Percentiles rank a stretch among this genome's conserved stretches.
Evolutionary conservation across 2,797 vertebrate species (phyloP).

Genomic region (Pseudomugil tenellus): DNA sequence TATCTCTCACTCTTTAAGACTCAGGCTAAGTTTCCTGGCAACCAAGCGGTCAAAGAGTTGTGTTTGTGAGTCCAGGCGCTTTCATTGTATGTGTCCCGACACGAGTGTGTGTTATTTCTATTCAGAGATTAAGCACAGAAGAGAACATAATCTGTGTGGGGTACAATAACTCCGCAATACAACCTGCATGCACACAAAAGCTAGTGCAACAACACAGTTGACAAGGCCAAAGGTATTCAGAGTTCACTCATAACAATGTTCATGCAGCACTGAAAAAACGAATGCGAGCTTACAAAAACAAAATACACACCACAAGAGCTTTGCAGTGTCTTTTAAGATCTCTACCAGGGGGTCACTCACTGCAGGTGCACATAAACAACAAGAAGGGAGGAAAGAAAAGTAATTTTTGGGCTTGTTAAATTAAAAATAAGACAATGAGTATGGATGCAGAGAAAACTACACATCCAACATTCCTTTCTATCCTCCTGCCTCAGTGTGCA

Average conservation of each 20-base stretch:
- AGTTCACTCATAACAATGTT: conserved; percentile 46
- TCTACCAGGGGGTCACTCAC: conserved; percentile 18
- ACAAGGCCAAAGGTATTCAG: conserved; percentile 35
- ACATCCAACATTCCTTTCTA: conserved; percentile 22
- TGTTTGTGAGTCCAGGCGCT: conserved; percentile 65
- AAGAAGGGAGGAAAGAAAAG: conserved; percentile 6
- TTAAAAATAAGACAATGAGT: conserved; percentile 34
- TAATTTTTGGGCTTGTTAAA: conserved; percentile 35
- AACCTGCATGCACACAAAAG: conserved; percentile 18
- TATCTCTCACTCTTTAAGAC: conserved; percentile 75
- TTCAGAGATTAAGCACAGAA: conserved; percentile 71
- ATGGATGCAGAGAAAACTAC: conserved; percentile 18
- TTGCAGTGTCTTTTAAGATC: conserved; percentile 50
- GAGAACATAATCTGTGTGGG: conserved; percentile 62
- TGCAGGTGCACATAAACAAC: neutral
- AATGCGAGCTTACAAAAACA: conserved; percentile 23
- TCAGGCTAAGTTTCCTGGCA: conserved; percentile 79
- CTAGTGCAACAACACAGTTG: conserved; percentile 40
- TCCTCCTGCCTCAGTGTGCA: conserved; percentile 52
- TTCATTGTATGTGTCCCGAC: conserved; percentile 34
- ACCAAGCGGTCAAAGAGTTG: conserved; percentile 71
- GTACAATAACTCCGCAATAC: conserved; percentile 47
- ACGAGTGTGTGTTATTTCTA: conserved; percentile 47
- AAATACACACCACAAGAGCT: conserved; percentile 33
- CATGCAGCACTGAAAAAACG: conserved; percentile 18